Conservation (phyloP, 2,113 vertebrate genomes). For the Corvus cornix region DNA sequence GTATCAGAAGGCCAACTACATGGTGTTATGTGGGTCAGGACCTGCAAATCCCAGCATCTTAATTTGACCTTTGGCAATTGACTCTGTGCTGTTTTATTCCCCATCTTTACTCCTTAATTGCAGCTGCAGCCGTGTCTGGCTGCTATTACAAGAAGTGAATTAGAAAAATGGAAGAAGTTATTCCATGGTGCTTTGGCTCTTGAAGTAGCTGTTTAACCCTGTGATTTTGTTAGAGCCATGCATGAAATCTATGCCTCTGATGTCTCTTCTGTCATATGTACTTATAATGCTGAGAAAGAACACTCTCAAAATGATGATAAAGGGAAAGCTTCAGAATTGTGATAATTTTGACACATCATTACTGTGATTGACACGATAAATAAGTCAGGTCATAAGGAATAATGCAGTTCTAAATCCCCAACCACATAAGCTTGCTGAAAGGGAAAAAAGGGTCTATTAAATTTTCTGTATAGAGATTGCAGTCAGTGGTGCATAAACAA, state of each 20-base stretch:
- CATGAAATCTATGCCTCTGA: neutral
- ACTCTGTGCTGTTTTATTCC: neutral
- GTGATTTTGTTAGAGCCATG: neutral
- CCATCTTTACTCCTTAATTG: slow-evolving; percentile 22
- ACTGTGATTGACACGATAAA: slow-evolving; percentile 71
- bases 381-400: slow-evolving; percentile 69
- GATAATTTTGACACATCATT: slow-evolving; percentile 63
- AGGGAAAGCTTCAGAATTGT: slow-evolving; percentile 20
- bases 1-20: neutral
- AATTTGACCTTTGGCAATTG: slow-evolving; percentile 37
- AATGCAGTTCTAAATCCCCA: slow-evolving; percentile 53
- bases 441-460: slow-evolving; percentile 43
- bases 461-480: slow-evolving; percentile 47
- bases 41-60: neutral
- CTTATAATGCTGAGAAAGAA: neutral
- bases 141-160: slow-evolving; percentile 2
- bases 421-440: slow-evolving; percentile 36
- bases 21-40: neutral
- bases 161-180: slow-evolving; percentile 21
- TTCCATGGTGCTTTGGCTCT: neutral
- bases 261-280: neutral
- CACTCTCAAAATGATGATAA: neutral
- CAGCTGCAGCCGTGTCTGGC: neutral
- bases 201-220: neutral
- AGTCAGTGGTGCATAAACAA: slow-evolving; percentile 31